phyloP scores from a whole-genome alignment of 37 sponge, comb jelly and placozoan genomes.

The Axinella damicornis region DNA sequence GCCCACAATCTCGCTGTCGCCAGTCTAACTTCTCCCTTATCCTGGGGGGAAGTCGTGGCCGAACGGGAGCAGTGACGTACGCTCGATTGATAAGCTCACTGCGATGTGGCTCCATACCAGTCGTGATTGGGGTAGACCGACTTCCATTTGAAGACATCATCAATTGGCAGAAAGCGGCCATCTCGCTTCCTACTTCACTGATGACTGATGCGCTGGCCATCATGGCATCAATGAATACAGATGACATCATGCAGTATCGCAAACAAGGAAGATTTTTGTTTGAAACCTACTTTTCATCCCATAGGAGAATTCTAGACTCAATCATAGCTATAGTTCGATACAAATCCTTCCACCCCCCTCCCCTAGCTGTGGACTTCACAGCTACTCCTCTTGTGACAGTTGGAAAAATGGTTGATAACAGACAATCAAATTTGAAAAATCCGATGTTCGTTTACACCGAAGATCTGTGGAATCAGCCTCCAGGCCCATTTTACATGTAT shows the following conservation, averaged over 20 bases:
- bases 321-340: background rate
- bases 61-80: background rate
- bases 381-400: background rate
- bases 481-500: constrained; percentile 45
- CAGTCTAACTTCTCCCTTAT: constrained; percentile 72
- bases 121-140: constrained; percentile 39
- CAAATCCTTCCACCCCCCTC: constrained; percentile 1
- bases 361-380: background rate
- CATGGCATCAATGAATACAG: background rate
- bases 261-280: background rate
- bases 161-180: constrained; percentile 66
- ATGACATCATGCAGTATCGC: background rate
- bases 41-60: background rate
- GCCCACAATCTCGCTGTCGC: background rate
- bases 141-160: constrained; percentile 75
- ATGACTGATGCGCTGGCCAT: background rate
- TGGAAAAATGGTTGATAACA: background rate
- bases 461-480: constrained; percentile 44
- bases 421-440: constrained; percentile 30
- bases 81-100: constrained; percentile 64
- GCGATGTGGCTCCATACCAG: constrained; percentile 67
- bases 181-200: background rate
- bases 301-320: background rate
- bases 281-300: background rate
- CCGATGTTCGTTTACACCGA: constrained; percentile 1